These are phyloP conservation scores for Ictidomys tridecemlineatus DNA, from an alignment of 2,113 vertebrate genomes.

Conservation along the genomic window DNA sequence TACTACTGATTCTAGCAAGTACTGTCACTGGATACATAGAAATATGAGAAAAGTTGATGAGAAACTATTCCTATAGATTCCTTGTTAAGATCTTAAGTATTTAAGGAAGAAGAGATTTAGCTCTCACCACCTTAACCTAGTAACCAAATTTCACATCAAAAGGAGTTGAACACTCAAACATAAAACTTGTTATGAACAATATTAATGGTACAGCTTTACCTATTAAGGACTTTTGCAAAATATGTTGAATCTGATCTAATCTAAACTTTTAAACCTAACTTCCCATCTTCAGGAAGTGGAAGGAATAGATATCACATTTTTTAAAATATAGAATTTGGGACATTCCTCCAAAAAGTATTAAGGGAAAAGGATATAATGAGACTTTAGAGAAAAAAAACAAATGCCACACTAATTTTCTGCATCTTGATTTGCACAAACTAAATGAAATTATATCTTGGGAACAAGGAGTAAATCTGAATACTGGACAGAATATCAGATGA, in stretches of 20 bases:
- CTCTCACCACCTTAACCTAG: neutral
- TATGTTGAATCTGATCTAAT: conserved; percentile 16
- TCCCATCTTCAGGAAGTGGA: neutral
- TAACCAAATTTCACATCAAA: neutral
- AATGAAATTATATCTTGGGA: neutral
- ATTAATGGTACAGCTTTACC: neutral
- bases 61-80: neutral
- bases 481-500: neutral
- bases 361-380: neutral
- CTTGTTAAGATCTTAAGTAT: neutral
- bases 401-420: neutral
- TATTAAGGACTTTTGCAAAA: neutral
- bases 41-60: neutral
- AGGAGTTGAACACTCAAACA: neutral
- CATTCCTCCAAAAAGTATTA: neutral
- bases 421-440: neutral
- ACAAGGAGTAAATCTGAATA: conserved; percentile 1
- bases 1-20: neutral
- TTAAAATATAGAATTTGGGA: neutral
- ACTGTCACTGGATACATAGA: neutral
- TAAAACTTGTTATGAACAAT: neutral
- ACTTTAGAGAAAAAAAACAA: neutral
- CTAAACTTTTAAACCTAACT: conserved; percentile 37
- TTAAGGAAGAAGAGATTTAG: conserved; percentile 27
- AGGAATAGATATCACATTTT: neutral